Evolutionary conservation across 2,888 invertebrate species (phyloP).

Genomic region (Drosophila nr. fundita): DNA sequence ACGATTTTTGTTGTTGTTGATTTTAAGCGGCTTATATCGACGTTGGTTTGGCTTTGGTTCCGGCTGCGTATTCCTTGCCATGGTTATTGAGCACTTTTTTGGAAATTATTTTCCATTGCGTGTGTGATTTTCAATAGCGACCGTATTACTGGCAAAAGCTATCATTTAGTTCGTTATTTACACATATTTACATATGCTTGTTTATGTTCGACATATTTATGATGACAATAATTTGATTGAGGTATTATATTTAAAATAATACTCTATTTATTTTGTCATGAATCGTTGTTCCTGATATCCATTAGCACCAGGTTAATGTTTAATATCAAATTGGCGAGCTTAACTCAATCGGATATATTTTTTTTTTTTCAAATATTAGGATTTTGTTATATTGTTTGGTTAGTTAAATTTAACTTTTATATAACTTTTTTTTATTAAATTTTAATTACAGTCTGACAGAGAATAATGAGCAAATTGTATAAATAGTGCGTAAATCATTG

Average conservation of each 20-base stretch:
- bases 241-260: background rate
- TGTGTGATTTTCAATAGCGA: background rate
- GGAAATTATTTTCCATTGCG: conserved; percentile 52
- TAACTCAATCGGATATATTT: no score
- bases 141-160: conserved; percentile 1
- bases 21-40: conserved; percentile 73
- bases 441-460: no score
- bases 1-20: conserved; percentile 43
- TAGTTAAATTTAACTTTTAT: no score
- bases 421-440: background rate
- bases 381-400: no score
- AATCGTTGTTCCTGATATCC: background rate
- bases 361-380: no score
- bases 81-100: conserved; percentile 44
- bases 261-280: background rate
- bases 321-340: background rate
- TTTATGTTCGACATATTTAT: background rate
- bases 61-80: conserved; percentile 36
- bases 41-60: conserved; percentile 12
- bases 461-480: no score
- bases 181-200: background rate
- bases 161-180: background rate
- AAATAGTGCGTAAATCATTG: no score
- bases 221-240: background rate
- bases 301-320: background rate